These are phyloP conservation scores for Stegodyphus dumicola DNA, from an alignment of 1,140 invertebrate genomes.

Conservation along the genomic window DNA sequence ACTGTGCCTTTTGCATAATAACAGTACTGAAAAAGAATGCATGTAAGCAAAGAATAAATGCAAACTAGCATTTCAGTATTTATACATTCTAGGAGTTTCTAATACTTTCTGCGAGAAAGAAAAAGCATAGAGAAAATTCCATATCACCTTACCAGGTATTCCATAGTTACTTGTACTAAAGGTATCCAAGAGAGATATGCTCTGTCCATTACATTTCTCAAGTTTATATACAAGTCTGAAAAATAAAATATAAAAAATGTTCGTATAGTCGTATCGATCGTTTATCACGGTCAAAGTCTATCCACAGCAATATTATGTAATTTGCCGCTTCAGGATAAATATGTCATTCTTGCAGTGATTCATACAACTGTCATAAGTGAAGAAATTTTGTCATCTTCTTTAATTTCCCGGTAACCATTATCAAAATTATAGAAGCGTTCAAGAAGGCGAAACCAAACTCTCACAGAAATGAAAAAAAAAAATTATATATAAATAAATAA, in stretches of 20 bases:
- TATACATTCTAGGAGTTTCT: no score
- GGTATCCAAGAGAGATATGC: constrained; percentile 21
- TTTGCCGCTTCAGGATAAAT: constrained; percentile 30
- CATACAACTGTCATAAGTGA: constrained; percentile 26
- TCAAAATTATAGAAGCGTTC: constrained; percentile 41
- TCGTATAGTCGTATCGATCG: background rate
- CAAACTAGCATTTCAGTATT: no score
- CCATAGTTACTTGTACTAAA: background rate
- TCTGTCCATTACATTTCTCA: background rate
- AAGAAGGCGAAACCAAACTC: background rate
- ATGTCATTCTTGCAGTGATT: constrained; percentile 41
- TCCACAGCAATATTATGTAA: constrained; percentile 22
- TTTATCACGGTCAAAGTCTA: constrained; percentile 33
- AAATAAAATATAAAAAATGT: constrained; percentile 10
- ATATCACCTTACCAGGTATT: constrained; percentile 22
- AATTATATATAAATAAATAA: no score
- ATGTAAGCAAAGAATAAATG: no score
- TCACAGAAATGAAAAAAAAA: constrained; percentile 11
- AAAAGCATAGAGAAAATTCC: no score
- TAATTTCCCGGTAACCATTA: constrained; percentile 49
- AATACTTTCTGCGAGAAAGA: no score
- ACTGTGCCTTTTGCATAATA: no score
- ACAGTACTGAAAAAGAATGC: no score
- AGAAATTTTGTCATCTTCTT: constrained; percentile 38
- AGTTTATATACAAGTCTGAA: constrained; percentile 18